Conservation (phyloP, 2,797 vertebrate genomes). For the Ammospiza maritima region DNA sequence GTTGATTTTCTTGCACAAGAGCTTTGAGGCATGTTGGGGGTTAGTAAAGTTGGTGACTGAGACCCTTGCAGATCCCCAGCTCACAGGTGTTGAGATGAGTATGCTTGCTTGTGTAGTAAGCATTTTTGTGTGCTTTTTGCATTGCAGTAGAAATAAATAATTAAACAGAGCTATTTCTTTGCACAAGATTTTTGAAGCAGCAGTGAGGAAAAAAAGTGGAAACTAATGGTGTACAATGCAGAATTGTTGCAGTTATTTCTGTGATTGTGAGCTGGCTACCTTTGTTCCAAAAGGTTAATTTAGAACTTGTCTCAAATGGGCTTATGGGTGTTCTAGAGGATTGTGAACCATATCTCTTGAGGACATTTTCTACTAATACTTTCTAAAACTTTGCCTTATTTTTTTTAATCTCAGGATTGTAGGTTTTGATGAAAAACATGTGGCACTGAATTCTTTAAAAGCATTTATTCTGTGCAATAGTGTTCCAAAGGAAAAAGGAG, state of each 20-base stretch:
- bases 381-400: background rate
- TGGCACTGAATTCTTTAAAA: background rate
- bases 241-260: background rate
- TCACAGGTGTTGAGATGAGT: background rate
- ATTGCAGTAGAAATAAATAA: background rate
- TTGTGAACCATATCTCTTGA: background rate
- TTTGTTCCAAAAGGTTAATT: background rate
- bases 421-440: background rate
- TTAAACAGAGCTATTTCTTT: background rate
- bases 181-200: background rate
- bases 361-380: background rate
- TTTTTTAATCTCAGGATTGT: background rate
- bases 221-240: background rate
- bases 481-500: background rate
- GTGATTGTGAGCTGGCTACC: background rate
- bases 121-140: background rate
- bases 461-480: background rate
- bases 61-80: background rate
- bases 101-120: background rate
- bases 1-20: background rate
- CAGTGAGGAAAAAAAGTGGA: background rate
- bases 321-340: background rate
- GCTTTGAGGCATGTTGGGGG: accelerated
- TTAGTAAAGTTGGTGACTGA: background rate
- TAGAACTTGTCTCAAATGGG: background rate